Evolutionary conservation across 30 jellyfish, hydroid and myxozoan species (phyloP).

Genomic region (Catostylus mosaicus): DNA sequence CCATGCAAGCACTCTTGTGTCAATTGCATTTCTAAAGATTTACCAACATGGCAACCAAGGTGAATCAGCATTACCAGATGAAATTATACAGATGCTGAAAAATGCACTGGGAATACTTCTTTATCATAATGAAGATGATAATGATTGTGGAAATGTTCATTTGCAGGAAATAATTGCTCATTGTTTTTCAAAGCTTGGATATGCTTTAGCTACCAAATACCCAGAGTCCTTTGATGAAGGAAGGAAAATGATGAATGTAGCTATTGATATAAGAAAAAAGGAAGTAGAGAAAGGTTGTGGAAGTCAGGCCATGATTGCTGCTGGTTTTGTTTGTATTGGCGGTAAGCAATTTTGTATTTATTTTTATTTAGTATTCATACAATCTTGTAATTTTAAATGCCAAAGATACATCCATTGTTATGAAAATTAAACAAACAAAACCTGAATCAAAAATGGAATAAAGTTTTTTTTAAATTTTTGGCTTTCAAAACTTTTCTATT

Average conservation of each 20-base stretch:
- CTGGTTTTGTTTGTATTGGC: neutral
- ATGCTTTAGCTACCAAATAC: conserved; percentile 2
- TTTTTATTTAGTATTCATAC: no score
- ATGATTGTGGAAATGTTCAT: neutral
- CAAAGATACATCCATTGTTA: no score
- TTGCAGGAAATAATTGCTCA: conserved; percentile 3
- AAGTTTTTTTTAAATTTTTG: no score
- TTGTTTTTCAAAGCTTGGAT: conserved; percentile 11
- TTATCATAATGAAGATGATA: neutral
- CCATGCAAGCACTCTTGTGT: conserved; percentile 12
- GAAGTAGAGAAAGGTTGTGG: conserved; percentile 1
- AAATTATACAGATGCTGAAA: neutral
- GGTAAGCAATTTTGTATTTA: no score
- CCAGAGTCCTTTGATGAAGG: conserved; percentile 1
- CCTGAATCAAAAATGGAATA: no score
- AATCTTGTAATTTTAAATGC: no score
- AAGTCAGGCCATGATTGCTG: conserved; percentile 1
- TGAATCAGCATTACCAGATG: neutral
- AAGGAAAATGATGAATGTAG: neutral
- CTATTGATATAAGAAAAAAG: neutral
- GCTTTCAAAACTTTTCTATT: no score
- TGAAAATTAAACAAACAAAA: no score
- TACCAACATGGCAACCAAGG: neutral
- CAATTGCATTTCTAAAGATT: conserved; percentile 1
- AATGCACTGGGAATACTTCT: neutral